A percentile compares a stretch with the other conserved stretches of the same genome.
Evolutionary conservation across 2,888 invertebrate genomes (phyloP).

Genomic region (Habroteleia sp.): DNA sequence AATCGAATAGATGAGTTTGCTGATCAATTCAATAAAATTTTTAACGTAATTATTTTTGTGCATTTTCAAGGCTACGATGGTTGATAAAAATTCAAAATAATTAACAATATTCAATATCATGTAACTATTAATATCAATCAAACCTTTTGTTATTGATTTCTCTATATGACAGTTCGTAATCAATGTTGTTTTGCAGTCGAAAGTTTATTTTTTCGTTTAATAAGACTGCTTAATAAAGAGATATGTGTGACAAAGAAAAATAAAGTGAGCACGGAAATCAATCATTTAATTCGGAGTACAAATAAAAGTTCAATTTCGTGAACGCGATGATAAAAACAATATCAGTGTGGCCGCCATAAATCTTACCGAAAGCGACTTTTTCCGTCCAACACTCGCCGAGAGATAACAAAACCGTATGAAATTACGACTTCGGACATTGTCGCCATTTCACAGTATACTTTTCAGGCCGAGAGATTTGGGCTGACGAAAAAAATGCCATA

Average conservation of each 20-base stretch:
- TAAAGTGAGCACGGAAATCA: conserved; percentile 7
- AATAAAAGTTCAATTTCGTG: conserved; percentile 17
- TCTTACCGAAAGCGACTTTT: conserved; percentile 1
- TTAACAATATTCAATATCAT: conserved; percentile 11
- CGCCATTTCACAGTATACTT: neutral
- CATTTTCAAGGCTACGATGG: too few relatives aligned
- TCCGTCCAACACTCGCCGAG: neutral
- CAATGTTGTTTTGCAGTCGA: conserved; percentile 26
- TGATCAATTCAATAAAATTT: too few relatives aligned
- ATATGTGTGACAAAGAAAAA: conserved; percentile 15
- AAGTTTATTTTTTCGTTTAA: conserved; percentile 31
- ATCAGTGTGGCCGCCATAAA: neutral
- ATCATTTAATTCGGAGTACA: conserved; percentile 12
- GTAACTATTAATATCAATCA: conserved; percentile 53
- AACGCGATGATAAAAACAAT: neutral
- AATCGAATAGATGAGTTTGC: too few relatives aligned
- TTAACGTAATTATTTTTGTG: too few relatives aligned
- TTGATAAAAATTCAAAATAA: conserved; percentile 41
- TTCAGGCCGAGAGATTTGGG: neutral
- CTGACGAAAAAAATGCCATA: conserved; percentile 1
- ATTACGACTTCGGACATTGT: neutral
- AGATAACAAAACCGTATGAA: neutral
- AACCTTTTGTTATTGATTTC: conserved; percentile 45
- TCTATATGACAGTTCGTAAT: conserved; percentile 31
- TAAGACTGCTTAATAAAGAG: conserved; percentile 21